Percentiles rank a stretch among this genome's conserved stretches.
These are phyloP conservation scores for Aphelenchoides fujianensis DNA, from an alignment of 1,140 invertebrate genomes.

Conservation along the genomic window DNA sequence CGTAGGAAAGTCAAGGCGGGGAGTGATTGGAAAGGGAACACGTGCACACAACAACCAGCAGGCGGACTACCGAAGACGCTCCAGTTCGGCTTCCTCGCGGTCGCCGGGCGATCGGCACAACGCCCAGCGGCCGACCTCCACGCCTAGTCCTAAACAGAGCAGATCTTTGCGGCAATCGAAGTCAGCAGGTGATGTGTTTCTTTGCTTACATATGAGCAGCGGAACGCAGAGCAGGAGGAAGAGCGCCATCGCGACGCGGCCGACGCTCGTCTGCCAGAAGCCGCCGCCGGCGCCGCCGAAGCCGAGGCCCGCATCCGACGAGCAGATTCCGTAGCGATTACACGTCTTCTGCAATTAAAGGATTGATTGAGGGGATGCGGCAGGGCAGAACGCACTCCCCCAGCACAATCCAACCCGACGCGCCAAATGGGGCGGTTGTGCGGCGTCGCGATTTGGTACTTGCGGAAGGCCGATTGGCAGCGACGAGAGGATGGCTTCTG, in stretches of 20 bases:
- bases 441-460: conserved; percentile 54
- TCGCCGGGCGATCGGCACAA: neutral
- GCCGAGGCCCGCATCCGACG: conserved; percentile 27
- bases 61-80: neutral
- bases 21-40: no score
- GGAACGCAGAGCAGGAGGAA: conserved; percentile 28
- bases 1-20: no score
- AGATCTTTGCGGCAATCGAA: no score
- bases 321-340: conserved; percentile 59
- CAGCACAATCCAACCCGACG: conserved; percentile 60
- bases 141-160: conserved; percentile 27
- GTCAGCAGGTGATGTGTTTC: no score
- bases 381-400: no score
- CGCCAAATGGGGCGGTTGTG: conserved; percentile 60
- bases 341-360: no score
- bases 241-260: conserved; percentile 21
- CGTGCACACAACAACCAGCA: neutral
- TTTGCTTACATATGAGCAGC: no score
- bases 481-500: conserved; percentile 60
- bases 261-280: conserved; percentile 16
- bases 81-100: neutral
- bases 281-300: no score
- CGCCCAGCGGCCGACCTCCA: conserved; percentile 15
- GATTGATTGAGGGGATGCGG: no score
- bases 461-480: conserved; percentile 61